Evolutionary conservation across 2,888 invertebrate species (phyloP), one percentile per base, ranked within the genome.

Genomic region (Ellobium chinense): DNA sequence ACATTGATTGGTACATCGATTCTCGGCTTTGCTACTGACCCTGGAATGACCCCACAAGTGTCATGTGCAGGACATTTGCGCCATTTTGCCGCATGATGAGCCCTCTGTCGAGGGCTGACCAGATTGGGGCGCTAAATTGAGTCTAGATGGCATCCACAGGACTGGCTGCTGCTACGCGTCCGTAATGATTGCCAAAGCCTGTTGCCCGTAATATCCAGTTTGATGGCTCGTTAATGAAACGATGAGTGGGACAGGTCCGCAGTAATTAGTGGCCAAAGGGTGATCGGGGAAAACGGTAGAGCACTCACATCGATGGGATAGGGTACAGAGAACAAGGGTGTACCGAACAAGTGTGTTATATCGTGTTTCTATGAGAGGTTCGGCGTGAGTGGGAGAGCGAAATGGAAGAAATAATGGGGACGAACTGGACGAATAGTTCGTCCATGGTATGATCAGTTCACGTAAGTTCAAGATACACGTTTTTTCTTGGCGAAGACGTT

Each of bases 111-210:
- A 65, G 65, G 54, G 31, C 24, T 46, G 75, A 31, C 46, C 39
- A 54, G 65, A 75, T 46, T 46, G 75, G 54, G 75, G 54, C 34
- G 39, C 65, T 75, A 62, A 75, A 75, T 75, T 75, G 75, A 63
- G 65, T 39, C 27, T 65, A 21, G 46, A 54, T 54, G 31, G 39
- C 65, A 24, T 65, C 37, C 65, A 75, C 29, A 34, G 27, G 0
- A 65, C 29, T 31, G 29, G 65, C 27, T 65, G 21, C 9, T n/a
- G n/a, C n/a, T 4, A 27, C 21, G 27, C 29, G 68, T 14, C 27
- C 29, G 68, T 46, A 62, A 62, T 74, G 58, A 74, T 39, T 60
- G 62, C 58, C 31, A 27, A 24, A 34, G 46, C 65, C 18, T 12
- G 65, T 29, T 54, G 63, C 65, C 65, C 9, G 63, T 75, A 29